phyloP scores from a whole-genome alignment of 2,797 vertebrate species.

The Thaleichthys pacificus region DNA sequence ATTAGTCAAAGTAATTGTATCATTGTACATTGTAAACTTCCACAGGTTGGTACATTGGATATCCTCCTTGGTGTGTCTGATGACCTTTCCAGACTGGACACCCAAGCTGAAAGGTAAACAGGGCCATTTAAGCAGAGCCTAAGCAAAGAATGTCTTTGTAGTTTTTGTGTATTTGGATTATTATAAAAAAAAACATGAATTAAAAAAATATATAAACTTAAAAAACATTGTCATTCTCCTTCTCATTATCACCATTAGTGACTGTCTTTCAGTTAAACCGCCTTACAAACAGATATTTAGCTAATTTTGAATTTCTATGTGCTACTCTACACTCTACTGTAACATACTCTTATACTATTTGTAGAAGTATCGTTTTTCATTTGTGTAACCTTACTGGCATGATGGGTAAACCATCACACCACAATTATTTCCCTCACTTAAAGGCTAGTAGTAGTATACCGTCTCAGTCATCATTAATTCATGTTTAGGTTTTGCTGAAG shows the following conservation, averaged over 20 bases:
- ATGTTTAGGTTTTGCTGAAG: conserved; percentile 44
- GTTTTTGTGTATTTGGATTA: background rate
- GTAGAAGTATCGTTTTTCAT: background rate
- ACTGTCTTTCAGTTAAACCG: too few relatives aligned
- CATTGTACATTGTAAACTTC: conserved; percentile 1
- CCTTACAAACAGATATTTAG: too few relatives aligned
- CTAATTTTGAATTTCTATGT: too few relatives aligned
- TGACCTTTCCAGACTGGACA: conserved; percentile 88
- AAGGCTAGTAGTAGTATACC: conserved; percentile 32
- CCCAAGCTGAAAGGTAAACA: conserved; percentile 87
- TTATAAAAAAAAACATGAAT: background rate
- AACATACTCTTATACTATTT: background rate
- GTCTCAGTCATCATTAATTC: conserved; percentile 58
- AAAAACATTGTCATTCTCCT: too few relatives aligned
- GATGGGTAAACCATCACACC: background rate
- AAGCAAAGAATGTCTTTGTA: background rate
- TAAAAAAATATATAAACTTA: background rate
- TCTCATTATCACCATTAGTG: too few relatives aligned
- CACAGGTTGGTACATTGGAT: conserved; percentile 92
- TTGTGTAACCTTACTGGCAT: background rate
- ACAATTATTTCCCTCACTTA: conserved; percentile 36
- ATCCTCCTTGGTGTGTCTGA: conserved; percentile 89
- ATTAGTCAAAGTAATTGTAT: background rate
- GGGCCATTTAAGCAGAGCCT: background rate
- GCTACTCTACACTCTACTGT: too few relatives aligned